Conservation (phyloP, 2,113 vertebrate genomes). For the Alligator sinensis region DNA sequence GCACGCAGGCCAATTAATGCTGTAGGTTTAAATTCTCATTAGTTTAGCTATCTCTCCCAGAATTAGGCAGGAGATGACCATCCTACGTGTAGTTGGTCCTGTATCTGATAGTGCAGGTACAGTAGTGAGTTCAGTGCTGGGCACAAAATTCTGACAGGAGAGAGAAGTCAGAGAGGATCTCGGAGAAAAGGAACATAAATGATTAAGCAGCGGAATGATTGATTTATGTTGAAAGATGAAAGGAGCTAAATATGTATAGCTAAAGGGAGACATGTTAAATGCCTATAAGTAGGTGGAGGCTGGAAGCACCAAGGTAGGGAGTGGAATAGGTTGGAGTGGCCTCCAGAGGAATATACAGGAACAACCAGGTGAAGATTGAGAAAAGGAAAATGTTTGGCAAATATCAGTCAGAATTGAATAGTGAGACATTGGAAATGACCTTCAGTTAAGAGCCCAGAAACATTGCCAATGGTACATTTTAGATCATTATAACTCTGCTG, state of each 20-base stretch:
- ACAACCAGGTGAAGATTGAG: not conserved
- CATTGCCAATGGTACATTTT: not conserved
- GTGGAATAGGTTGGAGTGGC: not conserved
- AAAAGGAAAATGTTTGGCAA: not conserved
- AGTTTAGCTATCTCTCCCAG: not conserved
- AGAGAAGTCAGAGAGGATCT: not conserved
- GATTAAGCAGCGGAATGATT: conserved; percentile 63
- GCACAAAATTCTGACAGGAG: not conserved
- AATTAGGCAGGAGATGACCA: not conserved
- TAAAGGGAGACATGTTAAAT: conserved; percentile 70
- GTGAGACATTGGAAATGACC: not conserved
- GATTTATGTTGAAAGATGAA: conserved; percentile 75
- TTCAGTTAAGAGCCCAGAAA: not conserved
- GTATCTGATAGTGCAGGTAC: not conserved
- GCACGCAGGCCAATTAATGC: not conserved
- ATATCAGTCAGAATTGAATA: not conserved
- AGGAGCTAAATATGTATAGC: conserved; percentile 67
- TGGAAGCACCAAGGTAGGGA: conserved; percentile 24
- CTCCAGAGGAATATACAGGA: not conserved
- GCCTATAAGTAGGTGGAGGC: conserved; percentile 34
- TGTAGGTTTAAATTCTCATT: not conserved
- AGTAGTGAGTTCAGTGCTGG: not conserved
- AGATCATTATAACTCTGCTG: not conserved
- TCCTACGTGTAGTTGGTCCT: not conserved
- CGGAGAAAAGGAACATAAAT: conserved; percentile 18